Evolutionary conservation across 2,888 invertebrate species (phyloP).

Genomic region (Patella depressa): DNA sequence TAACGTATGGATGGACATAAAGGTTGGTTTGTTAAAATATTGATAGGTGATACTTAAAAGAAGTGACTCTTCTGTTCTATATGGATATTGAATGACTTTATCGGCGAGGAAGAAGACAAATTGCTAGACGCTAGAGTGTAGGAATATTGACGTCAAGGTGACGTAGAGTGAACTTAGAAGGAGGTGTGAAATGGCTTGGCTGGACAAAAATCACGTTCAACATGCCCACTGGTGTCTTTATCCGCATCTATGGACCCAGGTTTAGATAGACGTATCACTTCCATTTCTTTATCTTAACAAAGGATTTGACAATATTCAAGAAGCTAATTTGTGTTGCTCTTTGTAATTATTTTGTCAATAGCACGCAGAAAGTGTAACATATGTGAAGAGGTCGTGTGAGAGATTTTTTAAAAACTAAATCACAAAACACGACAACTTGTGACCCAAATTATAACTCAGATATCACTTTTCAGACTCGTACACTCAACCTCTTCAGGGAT

Average conservation of each 20-base stretch:
- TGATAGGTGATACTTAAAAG: too few relatives aligned
- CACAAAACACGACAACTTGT: too few relatives aligned
- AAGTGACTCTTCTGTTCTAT: too few relatives aligned
- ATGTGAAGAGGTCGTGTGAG: constrained; percentile 6
- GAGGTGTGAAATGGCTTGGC: neutral
- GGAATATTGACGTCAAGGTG: neutral
- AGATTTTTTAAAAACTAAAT: too few relatives aligned
- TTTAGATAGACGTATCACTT: neutral
- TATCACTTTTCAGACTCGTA: too few relatives aligned
- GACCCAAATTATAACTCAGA: too few relatives aligned
- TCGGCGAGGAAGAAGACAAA: too few relatives aligned
- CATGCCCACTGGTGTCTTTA: neutral
- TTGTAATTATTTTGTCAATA: constrained; percentile 7
- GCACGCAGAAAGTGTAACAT: constrained; percentile 11
- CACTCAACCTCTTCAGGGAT: too few relatives aligned
- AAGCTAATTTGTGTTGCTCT: neutral
- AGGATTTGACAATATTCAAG: neutral
- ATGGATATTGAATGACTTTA: too few relatives aligned
- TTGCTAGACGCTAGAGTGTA: neutral
- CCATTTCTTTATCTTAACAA: neutral
- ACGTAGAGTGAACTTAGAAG: neutral
- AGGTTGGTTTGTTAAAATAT: too few relatives aligned
- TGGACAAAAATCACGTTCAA: neutral
- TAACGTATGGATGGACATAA: too few relatives aligned
- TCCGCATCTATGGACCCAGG: neutral